Conservation (phyloP, 2,113 vertebrate species). For the Rhodinocichla rosea region DNA sequence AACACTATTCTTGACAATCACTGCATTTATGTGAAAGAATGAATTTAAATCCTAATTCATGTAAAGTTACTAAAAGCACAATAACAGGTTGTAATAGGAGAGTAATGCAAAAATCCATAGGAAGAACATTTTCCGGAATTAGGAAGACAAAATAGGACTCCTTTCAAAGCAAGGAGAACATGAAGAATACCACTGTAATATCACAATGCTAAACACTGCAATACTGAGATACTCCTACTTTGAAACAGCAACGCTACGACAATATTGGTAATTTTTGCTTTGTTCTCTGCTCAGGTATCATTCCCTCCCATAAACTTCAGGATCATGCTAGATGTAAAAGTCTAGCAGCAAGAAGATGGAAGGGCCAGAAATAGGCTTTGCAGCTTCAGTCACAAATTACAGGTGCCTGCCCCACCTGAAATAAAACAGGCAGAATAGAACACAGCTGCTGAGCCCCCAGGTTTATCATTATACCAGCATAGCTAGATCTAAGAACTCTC, state of each 20-base stretch:
- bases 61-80: neutral
- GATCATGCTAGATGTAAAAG: fast-evolving
- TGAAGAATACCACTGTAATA: neutral
- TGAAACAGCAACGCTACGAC: neutral
- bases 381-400: neutral
- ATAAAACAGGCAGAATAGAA: neutral
- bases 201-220: neutral
- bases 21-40: neutral
- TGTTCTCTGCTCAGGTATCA: neutral
- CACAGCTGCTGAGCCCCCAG: neutral
- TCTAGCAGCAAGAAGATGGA: neutral
- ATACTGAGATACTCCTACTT: neutral
- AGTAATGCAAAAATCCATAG: neutral
- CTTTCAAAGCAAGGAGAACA: neutral
- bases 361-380: neutral
- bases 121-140: neutral
- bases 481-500: neutral
- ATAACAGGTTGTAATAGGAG: neutral
- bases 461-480: too few relatives aligned
- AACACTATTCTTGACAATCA: neutral
- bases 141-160: neutral
- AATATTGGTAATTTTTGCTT: neutral
- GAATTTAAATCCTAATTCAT: neutral
- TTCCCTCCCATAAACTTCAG: neutral
- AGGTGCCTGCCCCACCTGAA: neutral